These are phyloP conservation scores for Cactoblastis cactorum DNA, from an alignment of 2,888 invertebrate genomes.

Conservation along the genomic window DNA sequence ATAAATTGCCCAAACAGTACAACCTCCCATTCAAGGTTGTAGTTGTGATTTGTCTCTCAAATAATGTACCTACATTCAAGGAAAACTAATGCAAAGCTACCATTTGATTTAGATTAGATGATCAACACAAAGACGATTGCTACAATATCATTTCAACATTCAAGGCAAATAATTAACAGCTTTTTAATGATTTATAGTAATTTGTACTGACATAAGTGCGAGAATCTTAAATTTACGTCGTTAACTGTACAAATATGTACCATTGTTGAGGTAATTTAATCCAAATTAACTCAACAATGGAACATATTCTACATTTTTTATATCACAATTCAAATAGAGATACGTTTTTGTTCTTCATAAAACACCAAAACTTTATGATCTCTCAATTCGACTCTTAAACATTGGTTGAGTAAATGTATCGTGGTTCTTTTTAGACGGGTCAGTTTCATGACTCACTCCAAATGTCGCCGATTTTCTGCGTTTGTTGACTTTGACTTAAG, in stretches of 20 bases:
- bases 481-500: constrained; percentile 13
- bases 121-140: neutral
- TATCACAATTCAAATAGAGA: neutral
- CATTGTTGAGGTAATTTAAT: neutral
- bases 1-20: neutral
- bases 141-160: neutral
- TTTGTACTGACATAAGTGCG: too few species aligned
- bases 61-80: constrained; percentile 2
- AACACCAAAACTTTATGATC: neutral
- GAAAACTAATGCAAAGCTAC: neutral
- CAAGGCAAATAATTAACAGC: neutral
- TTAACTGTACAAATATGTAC: too few species aligned
- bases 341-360: neutral
- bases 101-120: neutral
- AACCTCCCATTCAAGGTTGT: neutral
- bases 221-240: too few species aligned
- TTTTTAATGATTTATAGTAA: too few species aligned
- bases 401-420: neutral
- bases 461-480: constrained; percentile 3
- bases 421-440: neutral
- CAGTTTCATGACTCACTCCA: neutral
- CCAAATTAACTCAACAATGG: too few species aligned
- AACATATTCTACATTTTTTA: neutral
- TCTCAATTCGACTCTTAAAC: neutral
- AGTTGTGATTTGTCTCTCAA: neutral